Conservation (phyloP, 2,113 vertebrate genomes). For the Notarius lentiginosus region DNA sequence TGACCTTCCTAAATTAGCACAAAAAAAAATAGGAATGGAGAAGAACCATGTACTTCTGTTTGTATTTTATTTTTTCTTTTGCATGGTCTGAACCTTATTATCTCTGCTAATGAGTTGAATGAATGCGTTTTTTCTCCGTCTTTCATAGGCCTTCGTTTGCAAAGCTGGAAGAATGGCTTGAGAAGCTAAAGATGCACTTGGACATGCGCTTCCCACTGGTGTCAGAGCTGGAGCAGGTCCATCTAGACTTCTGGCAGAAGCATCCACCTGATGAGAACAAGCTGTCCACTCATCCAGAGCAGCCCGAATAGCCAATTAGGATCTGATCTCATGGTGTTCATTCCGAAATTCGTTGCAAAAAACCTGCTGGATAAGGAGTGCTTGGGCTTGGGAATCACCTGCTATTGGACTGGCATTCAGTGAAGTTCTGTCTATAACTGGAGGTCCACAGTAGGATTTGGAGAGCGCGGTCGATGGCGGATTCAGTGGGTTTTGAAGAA, state of each 20-base stretch:
- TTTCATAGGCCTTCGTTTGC: slow-evolving; percentile 81
- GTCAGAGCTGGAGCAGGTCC: slow-evolving; percentile 85
- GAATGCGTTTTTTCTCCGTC: not conserved
- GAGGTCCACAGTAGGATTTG: slow-evolving; percentile 37
- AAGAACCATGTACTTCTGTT: not conserved
- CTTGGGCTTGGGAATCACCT: not conserved
- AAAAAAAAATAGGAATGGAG: not conserved
- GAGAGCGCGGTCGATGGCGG: slow-evolving; percentile 49
- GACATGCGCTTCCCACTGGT: slow-evolving; percentile 83
- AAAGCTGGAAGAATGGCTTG: slow-evolving; percentile 91
- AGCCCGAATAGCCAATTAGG: slow-evolving; percentile 68
- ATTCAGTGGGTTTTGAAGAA: slow-evolving; percentile 55
- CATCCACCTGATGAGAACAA: slow-evolving; percentile 75
- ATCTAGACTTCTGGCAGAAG: slow-evolving; percentile 82
- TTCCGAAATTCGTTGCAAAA: slow-evolving; percentile 9
- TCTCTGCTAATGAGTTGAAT: not conserved
- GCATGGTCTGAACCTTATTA: not conserved
- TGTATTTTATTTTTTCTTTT: not conserved
- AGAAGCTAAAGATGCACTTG: slow-evolving; percentile 90
- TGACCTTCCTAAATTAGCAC: not conserved
- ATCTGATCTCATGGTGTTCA: slow-evolving; percentile 16
- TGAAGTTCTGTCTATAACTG: slow-evolving; percentile 45
- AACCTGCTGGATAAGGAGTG: slow-evolving; percentile 19
- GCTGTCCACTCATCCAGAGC: slow-evolving; percentile 77
- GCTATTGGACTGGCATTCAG: slow-evolving; percentile 31